A percentile compares a stretch with the other conserved stretches of the same genome.
Conservation (phyloP, 2,113 vertebrate genomes). For the Marcusenius ussheri region DNA sequence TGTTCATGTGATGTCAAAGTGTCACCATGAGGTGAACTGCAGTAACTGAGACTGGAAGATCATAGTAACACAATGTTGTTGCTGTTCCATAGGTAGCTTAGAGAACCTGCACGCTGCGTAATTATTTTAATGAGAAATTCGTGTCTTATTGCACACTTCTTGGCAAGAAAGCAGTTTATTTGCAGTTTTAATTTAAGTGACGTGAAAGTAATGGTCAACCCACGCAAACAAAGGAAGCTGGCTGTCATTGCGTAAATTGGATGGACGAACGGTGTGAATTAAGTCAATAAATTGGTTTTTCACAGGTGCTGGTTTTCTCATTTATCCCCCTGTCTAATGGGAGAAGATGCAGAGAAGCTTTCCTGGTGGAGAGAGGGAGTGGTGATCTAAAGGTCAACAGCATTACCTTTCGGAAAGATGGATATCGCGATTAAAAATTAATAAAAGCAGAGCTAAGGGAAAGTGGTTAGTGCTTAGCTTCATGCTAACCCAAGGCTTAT, state of each 20-base stretch:
- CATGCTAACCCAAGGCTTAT: neutral
- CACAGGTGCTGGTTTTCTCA: neutral
- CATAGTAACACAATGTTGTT: neutral
- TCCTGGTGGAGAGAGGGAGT: neutral
- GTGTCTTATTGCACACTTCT: neutral
- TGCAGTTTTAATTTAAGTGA: conserved; percentile 2
- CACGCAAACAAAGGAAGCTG: neutral
- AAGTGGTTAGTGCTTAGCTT: conserved; percentile 1
- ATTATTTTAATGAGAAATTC: neutral
- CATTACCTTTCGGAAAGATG: neutral
- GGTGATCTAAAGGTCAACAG: conserved; percentile 16
- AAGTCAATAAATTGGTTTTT: conserved; percentile 14
- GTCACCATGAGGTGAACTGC: neutral
- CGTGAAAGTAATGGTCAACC: neutral
- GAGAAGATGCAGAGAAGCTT: conserved; percentile 2
- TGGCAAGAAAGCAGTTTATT: neutral
- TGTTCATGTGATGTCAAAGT: neutral
- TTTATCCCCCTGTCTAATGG: conserved; percentile 11
- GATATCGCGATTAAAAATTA: conserved; percentile 1
- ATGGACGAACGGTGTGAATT: conserved; percentile 1
- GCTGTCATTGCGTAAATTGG: neutral
- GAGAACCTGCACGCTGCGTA: neutral
- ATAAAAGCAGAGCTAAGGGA: conserved; percentile 5
- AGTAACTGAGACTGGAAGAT: neutral
- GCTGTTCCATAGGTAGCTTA: neutral